Evolutionary conservation across 2,888 invertebrate genomes (phyloP), one percentile per base, ranked within the genome.

Genomic region (Anodontia alba): DNA sequence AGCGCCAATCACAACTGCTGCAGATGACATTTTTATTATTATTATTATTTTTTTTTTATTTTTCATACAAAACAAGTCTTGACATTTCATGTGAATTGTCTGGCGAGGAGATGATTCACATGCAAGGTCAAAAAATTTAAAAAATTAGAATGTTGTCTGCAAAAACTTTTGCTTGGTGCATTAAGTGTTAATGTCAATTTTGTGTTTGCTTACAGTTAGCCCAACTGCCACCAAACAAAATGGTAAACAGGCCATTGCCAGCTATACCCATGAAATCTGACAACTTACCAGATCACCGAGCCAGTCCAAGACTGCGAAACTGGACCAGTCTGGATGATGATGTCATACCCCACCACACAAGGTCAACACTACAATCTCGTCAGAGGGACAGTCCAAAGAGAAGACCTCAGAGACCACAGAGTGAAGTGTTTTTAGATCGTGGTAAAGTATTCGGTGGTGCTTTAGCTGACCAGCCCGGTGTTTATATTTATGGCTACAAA

Each of bases 201-300:
- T 38, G 38, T 38, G 12, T 38, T 8, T 38, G 12, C 38, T 76
- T 74, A 20, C 81, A 81, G 81, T 42, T 76, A 5, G 43, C 51
- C 31, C 57, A 78, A 43, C 67, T 84, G 12, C 82, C 84, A 23
- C 88, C 84, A 29, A 78, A 69, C 51, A 90, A 87, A 69, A 91
- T 93, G 91, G 87, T 89, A 70, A 91, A 92, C 83, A 88, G 93
- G 67, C 93, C 93, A 0, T 82, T 93, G 54, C 3, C 83, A 91
- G 69, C 93, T 92, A 29, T 89, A 90, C 43, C 87, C 90, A 74
- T 80, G 15, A 68, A 68, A 51, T 31, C 73, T 29, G 79, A 77
- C 42, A 72, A 77, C 33, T 57, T 72, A 43, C 74, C 76, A 15
- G 80, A 84, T 66, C 80, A 80, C 43, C 69, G 83, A 46, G 83